Conservation (phyloP, 2,113 vertebrate species). For the Astur gentilis region DNA sequence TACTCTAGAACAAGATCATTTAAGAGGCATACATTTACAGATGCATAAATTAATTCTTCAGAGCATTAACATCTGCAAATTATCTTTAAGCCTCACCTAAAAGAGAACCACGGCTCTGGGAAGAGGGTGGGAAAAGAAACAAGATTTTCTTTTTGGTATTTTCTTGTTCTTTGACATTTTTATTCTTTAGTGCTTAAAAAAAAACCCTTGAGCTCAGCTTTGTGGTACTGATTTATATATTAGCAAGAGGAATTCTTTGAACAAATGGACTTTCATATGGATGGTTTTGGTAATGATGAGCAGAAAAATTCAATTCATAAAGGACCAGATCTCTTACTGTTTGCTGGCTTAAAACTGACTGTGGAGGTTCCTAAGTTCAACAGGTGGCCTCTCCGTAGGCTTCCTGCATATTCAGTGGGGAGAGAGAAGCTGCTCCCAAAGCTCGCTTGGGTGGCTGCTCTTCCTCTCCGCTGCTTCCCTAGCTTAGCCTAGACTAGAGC, state of each 20-base stretch:
- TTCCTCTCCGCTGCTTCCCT: not conserved
- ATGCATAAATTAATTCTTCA: not conserved
- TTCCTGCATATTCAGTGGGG: not conserved
- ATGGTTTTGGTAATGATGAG: not conserved
- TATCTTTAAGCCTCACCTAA: not conserved
- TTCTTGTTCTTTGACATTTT: not conserved
- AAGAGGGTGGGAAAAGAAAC: not conserved
- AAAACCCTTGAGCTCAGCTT: not conserved
- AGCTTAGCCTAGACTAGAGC: not conserved
- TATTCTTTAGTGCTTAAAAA: not conserved
- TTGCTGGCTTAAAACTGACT: not conserved
- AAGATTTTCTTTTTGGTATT: not conserved
- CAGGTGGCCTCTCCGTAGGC: not conserved
- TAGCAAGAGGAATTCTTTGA: not conserved
- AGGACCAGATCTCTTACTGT: not conserved
- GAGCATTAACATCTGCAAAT: not conserved
- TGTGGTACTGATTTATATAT: not conserved
- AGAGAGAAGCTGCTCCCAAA: not conserved
- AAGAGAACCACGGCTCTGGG: not conserved
- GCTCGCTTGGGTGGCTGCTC: not conserved
- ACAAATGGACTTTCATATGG: not conserved
- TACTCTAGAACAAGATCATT: conserved; percentile 6
- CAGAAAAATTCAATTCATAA: not conserved
- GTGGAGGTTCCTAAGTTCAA: not conserved
- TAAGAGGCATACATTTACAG: not conserved